phyloP scores from a whole-genome alignment of 1,140 invertebrate genomes.

The Lucilia cuprina region DNA sequence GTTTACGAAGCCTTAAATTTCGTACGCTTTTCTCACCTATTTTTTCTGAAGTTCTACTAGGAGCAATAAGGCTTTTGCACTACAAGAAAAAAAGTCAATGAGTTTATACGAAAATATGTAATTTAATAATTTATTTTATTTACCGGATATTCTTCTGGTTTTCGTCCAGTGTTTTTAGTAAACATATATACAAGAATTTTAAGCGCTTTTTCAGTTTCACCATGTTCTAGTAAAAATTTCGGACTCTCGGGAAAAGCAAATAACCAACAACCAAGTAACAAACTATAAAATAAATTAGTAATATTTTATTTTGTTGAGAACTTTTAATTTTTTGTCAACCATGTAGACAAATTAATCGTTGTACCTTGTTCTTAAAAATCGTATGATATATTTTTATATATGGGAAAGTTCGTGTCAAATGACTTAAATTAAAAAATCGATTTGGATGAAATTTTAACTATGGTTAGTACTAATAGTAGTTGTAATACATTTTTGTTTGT shows the following conservation, averaged over 20 bases:
- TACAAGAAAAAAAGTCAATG: background rate
- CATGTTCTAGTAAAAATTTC: conserved; percentile 80
- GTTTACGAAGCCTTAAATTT: conserved; percentile 40
- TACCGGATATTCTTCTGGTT: conserved; percentile 64
- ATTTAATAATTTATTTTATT: conserved; percentile 46
- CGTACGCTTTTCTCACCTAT: conserved; percentile 37
- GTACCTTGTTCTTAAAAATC: too few relatives aligned
- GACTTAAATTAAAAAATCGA: too few relatives aligned
- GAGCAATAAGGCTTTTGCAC: conserved; percentile 38
- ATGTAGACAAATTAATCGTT: too few relatives aligned
- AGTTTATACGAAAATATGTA: background rate
- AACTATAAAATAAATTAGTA: conserved; percentile 39
- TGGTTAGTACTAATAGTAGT: too few relatives aligned
- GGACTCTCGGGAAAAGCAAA: conserved; percentile 85
- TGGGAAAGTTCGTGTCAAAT: too few relatives aligned
- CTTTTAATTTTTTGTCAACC: too few relatives aligned
- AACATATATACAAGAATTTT: conserved; percentile 74
- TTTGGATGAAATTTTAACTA: too few relatives aligned
- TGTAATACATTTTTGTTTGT: too few relatives aligned
- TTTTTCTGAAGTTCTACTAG: conserved; percentile 36
- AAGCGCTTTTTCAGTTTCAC: conserved; percentile 75
- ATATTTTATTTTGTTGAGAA: too few relatives aligned
- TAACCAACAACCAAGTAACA: conserved; percentile 69
- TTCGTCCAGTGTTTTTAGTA: conserved; percentile 73
- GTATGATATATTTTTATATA: too few relatives aligned